These are phyloP conservation scores for Erythrocebus patas DNA, from an alignment of 2,113 vertebrate species.

Conservation along the genomic window DNA sequence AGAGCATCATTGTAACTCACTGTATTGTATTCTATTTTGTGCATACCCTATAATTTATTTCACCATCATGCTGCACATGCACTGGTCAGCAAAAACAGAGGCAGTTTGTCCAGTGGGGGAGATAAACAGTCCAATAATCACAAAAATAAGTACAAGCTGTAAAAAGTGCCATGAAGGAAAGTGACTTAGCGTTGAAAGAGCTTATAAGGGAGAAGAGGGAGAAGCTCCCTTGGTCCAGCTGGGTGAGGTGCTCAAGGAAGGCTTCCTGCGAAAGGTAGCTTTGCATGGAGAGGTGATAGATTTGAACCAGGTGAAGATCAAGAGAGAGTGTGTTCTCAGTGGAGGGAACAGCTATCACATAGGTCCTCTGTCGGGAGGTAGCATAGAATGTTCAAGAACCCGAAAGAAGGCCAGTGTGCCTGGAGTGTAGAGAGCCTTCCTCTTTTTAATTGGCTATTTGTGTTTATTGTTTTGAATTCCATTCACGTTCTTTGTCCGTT, in stretches of 20 bases:
- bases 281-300: background rate
- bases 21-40: background rate
- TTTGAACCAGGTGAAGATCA: background rate
- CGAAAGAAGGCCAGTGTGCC: background rate
- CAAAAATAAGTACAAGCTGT: background rate
- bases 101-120: background rate
- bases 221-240: background rate
- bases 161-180: background rate
- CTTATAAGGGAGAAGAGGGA: background rate
- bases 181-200: background rate
- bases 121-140: background rate
- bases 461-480: background rate
- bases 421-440: background rate
- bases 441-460: background rate
- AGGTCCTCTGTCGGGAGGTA: background rate
- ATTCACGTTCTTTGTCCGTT: background rate
- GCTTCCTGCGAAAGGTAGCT: background rate
- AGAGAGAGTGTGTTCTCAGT: background rate
- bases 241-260: background rate
- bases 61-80: rapidly evolving
- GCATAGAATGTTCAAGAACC: background rate
- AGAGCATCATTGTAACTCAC: background rate
- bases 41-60: background rate
- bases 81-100: background rate
- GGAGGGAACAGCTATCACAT: background rate